Evolutionary conservation across 1,140 invertebrate genomes (phyloP), one percentile per base, ranked within the genome.

Genomic region (Macrotrachela quadricornifera): DNA sequence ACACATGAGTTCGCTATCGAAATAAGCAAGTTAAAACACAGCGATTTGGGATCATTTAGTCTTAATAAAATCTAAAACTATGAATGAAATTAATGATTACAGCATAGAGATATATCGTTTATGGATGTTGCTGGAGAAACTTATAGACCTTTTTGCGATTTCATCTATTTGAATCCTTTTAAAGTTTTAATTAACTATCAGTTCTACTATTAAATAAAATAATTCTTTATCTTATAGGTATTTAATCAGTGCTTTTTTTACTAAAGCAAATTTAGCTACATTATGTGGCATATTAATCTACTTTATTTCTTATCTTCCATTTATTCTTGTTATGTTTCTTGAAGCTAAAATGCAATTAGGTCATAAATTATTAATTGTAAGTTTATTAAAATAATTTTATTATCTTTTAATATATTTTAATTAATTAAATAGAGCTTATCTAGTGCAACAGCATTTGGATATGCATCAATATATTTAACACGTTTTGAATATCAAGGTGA

Each of bases 271-370:
- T 16, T 58, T 72, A 45, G 72, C 71, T 16, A 64, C 71, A n/a
- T 54, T 72, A 40, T 61, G 64, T 14, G 67, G 65, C 2, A 58
- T 72, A 12, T 62, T 73, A 17, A 55, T 67, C 9, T 73, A 72
- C 56, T 57, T 71, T 8, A 56, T 71, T n/a, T 66, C 66, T 10
- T 73, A 69, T 55, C 55, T 72, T 21, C 71, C 72, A 4, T 73
- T 69, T 51, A 60, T 72, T 41, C 51, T 73, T 6, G 56, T 69
- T 12, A 57, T 67, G 14, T 60, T 69, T 13, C 52, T 71, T 47
- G 65, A 70, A 51, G 41, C 64, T 37, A 45, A 66, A 14, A 63
- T 72, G 59, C 46, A 55, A 8, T 64, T 63, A 49, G 63, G 63
- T 59, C 61, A 65, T 21, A 71, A 70, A 56, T 59, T 63, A 16